Evolutionary conservation across 2,113 vertebrate species (phyloP).

Genomic region (Cryptotis parvus): DNA sequence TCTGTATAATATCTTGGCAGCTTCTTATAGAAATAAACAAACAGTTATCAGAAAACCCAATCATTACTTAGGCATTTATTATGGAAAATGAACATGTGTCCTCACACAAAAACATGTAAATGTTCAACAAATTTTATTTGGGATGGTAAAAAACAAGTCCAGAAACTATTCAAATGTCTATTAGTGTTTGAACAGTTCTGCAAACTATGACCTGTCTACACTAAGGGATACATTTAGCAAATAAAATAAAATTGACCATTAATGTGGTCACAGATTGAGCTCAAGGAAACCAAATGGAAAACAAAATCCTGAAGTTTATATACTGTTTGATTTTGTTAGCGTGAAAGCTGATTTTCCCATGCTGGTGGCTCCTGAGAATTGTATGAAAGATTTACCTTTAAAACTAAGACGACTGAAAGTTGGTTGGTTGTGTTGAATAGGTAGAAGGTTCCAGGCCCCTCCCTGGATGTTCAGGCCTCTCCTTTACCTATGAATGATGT

Average conservation of each 20-base stretch:
- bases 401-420: no score
- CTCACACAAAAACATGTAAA: background rate
- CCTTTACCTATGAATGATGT: no score
- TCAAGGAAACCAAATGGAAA: background rate
- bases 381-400: no score
- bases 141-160: background rate
- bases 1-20: background rate
- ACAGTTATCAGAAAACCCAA: background rate
- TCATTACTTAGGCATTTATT: background rate
- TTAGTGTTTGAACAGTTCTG: background rate
- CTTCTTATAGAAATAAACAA: slow-evolving; percentile 44
- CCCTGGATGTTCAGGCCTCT: no score
- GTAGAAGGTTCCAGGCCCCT: no score
- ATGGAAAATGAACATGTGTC: slow-evolving; percentile 6
- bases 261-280: background rate
- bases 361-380: no score
- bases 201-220: background rate
- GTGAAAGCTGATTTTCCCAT: no score
- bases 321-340: background rate
- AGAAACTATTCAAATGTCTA: background rate
- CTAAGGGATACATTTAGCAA: background rate
- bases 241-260: background rate
- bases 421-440: no score
- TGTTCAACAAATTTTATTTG: background rate
- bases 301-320: background rate